phyloP scores from a whole-genome alignment of 2,888 invertebrate genomes.

The Drosophila leonis region DNA sequence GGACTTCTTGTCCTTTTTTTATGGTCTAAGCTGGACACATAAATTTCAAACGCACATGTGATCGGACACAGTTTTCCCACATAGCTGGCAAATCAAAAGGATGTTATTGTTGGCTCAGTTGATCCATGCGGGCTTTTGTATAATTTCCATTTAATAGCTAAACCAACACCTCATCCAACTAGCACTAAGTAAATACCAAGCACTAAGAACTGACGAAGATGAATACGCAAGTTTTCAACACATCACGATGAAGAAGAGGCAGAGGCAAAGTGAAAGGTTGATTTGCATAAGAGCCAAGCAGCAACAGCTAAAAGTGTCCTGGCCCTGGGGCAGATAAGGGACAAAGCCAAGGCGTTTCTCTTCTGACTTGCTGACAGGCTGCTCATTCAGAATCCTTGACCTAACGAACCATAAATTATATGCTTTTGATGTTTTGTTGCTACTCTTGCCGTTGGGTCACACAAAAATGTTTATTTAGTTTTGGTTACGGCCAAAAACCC shows the following conservation, averaged over 20 bases:
- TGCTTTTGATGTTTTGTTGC: conserved; percentile 77
- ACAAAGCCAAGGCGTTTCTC: conserved; percentile 12
- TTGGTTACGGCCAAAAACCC: conserved; percentile 41
- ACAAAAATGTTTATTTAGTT: conserved; percentile 68
- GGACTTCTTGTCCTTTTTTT: conserved; percentile 66
- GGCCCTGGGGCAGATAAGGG: conserved; percentile 41
- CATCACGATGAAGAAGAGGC: conserved; percentile 15
- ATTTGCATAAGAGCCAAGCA: conserved; percentile 63
- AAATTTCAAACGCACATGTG: conserved; percentile 67
- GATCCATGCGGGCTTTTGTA: conserved; percentile 48
- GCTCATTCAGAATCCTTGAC: conserved; percentile 71
- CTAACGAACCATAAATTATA: conserved; percentile 85
- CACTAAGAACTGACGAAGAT: conserved; percentile 78
- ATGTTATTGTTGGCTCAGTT: conserved; percentile 63
- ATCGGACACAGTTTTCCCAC: conserved; percentile 63
- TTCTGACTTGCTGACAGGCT: conserved; percentile 67
- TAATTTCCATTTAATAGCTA: conserved; percentile 77
- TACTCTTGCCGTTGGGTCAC: conserved; percentile 20
- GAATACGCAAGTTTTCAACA: conserved; percentile 75
- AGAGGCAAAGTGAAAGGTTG: conserved; percentile 9
- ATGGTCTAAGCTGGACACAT: conserved; percentile 62
- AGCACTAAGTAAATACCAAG: conserved; percentile 41
- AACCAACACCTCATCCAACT: conserved; percentile 63
- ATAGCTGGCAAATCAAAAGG: conserved; percentile 69
- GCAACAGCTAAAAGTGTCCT: conserved; percentile 39